Base-by-base conservation (phyloP, 2,113 vertebrate genomes). In the Formicarius rufipectus region DNA sequence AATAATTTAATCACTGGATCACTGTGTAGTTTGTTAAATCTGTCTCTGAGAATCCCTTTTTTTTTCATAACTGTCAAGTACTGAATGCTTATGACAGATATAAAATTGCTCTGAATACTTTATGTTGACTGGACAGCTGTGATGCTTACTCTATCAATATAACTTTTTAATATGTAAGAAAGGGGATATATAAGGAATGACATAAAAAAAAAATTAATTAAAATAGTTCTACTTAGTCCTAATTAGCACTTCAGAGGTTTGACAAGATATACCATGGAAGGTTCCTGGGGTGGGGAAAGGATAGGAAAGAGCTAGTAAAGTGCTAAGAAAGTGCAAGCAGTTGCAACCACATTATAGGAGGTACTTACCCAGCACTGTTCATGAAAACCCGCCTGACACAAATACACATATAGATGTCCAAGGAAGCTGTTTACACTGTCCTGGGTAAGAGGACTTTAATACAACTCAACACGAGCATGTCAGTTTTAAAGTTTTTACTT, bases 211-310 rank as follows among this genome's bases (percentile, higher is more conserved):
- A 90, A 71, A 66, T 45, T 69, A 63, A 2, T 6, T 17, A 55
- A 67, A 82, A 49, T 45, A 49, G 24, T 80, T 69, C 79, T 72
- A 37, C 23, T 31, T 50, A 25, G 12, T 52, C 20, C 8, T 69
- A 7, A 40, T 42, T 69, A 78, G 45, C n/a, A 28, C 12, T 55
- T 78, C 52, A 42, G 18, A 60, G 67, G 2, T 47, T 11, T 52
- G 13, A 72, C 21, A 87, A 52, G 20, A 50, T 67, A 47, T 13
- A 27, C 20, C 7, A 25, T 35, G 13, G 16, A 82, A 72, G 39
- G 23, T 4, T 77, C 14, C 9, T 8, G 33, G 12, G 3, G 1
- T 47, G 5, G 11, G 4, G 8, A 1, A 6, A 87, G 47, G 10
- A 59, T 14, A 63, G 6, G 8, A 22, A 31, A 8, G 27, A 84